Conservation (phyloP, 2,113 vertebrate genomes). For the Hemichromis elongatus region DNA sequence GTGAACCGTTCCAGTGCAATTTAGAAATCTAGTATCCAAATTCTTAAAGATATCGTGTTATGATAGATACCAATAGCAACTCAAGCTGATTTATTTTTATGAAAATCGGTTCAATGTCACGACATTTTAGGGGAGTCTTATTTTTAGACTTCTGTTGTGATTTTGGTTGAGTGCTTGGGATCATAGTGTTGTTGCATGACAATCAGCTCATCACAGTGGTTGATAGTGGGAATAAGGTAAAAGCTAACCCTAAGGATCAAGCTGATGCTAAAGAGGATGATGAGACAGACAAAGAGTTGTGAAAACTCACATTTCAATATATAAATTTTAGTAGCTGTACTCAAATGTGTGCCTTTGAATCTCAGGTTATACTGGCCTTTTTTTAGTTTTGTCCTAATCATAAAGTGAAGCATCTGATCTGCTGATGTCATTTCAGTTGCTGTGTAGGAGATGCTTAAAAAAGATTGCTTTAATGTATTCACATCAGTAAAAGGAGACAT, state of each 20-base stretch:
- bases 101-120: background rate
- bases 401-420: background rate
- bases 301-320: background rate
- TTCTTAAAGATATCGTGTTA: background rate
- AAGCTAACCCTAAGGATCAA: background rate
- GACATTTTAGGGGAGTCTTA: background rate
- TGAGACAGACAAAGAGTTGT: background rate
- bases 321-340: background rate
- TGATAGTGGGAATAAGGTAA: background rate
- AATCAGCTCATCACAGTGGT: background rate
- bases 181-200: background rate
- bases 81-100: background rate
- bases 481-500: background rate
- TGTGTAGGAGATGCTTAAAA: background rate
- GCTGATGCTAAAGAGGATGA: background rate
- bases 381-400: background rate
- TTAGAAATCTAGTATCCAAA: background rate
- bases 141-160: background rate
- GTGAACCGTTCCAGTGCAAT: background rate
- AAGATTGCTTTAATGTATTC: background rate
- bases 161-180: background rate
- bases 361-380: background rate
- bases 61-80: background rate
- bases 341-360: background rate
- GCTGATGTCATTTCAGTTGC: background rate